Evolutionary conservation across 2,113 vertebrate genomes (phyloP).

Genomic region (Callopanchax toddi): DNA sequence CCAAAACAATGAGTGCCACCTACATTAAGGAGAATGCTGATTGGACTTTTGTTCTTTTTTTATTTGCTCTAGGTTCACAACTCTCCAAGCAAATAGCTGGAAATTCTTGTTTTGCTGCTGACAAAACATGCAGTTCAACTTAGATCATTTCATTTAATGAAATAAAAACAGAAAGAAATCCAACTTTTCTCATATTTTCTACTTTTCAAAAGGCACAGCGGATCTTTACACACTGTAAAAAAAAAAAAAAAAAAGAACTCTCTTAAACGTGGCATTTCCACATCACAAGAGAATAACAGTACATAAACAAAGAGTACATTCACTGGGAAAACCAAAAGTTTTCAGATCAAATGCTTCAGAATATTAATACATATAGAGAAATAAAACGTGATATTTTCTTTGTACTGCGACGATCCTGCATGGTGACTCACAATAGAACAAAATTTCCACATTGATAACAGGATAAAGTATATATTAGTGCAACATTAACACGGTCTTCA

Average conservation of each 20-base stretch:
- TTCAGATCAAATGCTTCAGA: conserved; percentile 16
- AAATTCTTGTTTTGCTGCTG: no score
- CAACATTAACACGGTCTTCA: conserved; percentile 67
- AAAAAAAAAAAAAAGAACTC: conserved; percentile 25
- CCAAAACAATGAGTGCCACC: background rate
- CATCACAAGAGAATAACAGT: conserved; percentile 21
- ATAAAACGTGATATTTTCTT: conserved; percentile 10
- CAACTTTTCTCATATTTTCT: conserved; percentile 4
- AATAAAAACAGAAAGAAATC: no score
- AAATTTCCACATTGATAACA: conserved; percentile 21
- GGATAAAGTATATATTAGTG: conserved; percentile 49
- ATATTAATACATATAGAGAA: conserved; percentile 17
- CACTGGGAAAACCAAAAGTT: conserved; percentile 44
- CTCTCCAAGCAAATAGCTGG: no score
- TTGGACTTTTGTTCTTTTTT: conserved; percentile 1
- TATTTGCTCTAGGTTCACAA: background rate
- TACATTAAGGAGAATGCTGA: background rate
- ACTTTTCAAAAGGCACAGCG: conserved; percentile 63
- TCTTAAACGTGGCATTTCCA: conserved; percentile 26
- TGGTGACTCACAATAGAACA: conserved; percentile 33
- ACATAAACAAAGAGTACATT: conserved; percentile 53
- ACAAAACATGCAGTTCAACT: no score
- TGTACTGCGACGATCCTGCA: conserved; percentile 37
- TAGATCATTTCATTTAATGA: no score
- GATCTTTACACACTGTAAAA: conserved; percentile 37